Evolutionary conservation across 1,140 invertebrate genomes (phyloP).

Genomic region (Saccostrea echinata): DNA sequence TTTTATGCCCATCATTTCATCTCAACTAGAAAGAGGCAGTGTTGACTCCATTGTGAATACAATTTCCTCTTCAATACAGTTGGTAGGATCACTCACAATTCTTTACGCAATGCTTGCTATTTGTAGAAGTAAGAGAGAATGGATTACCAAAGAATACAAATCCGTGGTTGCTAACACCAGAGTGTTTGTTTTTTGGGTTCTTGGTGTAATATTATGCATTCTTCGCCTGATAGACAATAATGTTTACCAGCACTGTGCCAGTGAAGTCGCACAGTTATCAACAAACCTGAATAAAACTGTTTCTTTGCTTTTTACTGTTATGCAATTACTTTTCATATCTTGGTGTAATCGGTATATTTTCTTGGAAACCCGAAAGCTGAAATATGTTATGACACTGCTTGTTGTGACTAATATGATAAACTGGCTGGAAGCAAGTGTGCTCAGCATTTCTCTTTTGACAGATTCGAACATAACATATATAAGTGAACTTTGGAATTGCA

Average conservation of each 20-base stretch:
- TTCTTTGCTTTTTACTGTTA: background rate
- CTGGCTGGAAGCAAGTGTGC: background rate
- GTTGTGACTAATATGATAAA: background rate
- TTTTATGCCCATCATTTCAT: background rate
- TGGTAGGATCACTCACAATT: background rate
- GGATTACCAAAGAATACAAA: background rate
- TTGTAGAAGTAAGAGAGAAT: background rate
- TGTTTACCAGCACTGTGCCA: background rate
- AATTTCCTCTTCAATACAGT: background rate
- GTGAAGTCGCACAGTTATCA: background rate
- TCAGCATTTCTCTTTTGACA: background rate
- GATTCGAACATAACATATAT: background rate
- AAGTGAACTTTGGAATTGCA: background rate
- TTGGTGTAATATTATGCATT: background rate
- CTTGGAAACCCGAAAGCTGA: background rate
- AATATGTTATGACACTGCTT: background rate
- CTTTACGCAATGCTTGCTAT: background rate
- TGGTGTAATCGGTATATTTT: background rate
- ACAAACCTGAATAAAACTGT: background rate
- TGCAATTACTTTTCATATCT: background rate
- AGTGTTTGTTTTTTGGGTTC: background rate
- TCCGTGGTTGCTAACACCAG: background rate
- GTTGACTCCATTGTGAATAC: background rate
- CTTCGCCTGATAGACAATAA: background rate
- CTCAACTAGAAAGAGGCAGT: background rate